Base-by-base conservation (phyloP, 2,888 invertebrate genomes). In the Idaea biselata region DNA sequence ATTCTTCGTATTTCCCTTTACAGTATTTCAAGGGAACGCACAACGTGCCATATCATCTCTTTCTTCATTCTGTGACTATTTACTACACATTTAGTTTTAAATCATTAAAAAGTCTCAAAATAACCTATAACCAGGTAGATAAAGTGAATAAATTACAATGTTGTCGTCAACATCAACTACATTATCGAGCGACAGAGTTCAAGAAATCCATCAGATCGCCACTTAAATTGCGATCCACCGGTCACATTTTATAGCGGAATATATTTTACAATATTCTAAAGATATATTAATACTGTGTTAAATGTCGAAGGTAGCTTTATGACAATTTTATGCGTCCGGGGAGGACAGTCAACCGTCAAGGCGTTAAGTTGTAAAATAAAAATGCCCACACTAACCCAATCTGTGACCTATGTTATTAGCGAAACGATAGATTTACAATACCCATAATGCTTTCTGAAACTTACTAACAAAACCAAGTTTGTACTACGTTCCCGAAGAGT, bases 391-490 rank as follows among this genome's bases (percentile, higher is more conserved):
- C 74, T 67, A 72, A 72, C 76, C 78, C 76, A 81, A 81, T 86
- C 80, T 79, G 83, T 82, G 83, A 81, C 80, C 74, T 67, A 67
- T 75, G 70, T 88, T 88, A 88, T 88, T 88, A 88, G 84, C 84
- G 73, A 81, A 77, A 73, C 80, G 86, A 87, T 85, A 84, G 88
- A 88, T 89, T 89, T 89, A 89, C 87, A 83, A 80, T 82, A 75
- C 76, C 82, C 79, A 86, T 88, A 87, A 86, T 82, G 81, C 83
- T 83, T 84, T 86, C 86, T 84, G 87, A 88, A 88, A 87, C 84
- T 80, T 79, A 84, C 83, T 79, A 74, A 75, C 68, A 76, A 67
- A 33, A 65, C 68, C 65, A 70, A 56, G 32, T 5, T 31, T 25
- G 18, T 53, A 18, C 31, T 62, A 57, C 68, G 59, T 18, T 54